These are phyloP conservation scores for Streptopelia turtur DNA, from an alignment of 2,797 vertebrate genomes.

Conservation along the genomic window DNA sequence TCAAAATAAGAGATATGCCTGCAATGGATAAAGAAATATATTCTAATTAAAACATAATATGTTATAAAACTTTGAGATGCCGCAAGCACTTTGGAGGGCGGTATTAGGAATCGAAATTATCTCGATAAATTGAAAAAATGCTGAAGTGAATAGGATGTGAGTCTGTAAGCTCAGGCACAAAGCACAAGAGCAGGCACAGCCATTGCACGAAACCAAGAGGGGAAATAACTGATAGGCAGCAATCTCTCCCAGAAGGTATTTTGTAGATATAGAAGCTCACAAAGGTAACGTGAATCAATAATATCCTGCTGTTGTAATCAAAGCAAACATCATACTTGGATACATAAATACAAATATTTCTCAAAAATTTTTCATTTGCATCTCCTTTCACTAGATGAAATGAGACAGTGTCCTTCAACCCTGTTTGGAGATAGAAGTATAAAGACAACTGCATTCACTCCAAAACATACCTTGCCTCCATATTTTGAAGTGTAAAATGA, in stretches of 20 bases:
- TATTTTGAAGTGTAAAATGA: background rate
- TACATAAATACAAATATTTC: conserved; percentile 4
- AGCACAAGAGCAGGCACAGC: background rate
- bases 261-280: background rate
- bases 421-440: background rate
- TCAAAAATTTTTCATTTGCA: background rate
- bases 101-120: background rate
- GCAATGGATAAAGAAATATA: background rate
- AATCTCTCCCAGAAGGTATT: background rate
- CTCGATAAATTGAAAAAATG: background rate
- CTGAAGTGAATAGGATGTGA: background rate
- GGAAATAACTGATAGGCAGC: background rate
- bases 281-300: background rate
- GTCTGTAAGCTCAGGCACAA: background rate
- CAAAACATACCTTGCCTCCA: background rate
- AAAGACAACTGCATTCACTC: background rate
- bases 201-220: background rate
- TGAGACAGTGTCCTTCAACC: conserved; percentile 22
- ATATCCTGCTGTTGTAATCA: background rate
- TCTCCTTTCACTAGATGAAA: background rate
- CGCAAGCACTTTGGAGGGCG: background rate
- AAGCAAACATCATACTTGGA: background rate
- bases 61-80: background rate
- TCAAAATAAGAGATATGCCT: background rate
- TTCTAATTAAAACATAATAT: background rate